phyloP scores from a whole-genome alignment of 2,113 vertebrate species.

The Myanophis thanlyinensis region DNA sequence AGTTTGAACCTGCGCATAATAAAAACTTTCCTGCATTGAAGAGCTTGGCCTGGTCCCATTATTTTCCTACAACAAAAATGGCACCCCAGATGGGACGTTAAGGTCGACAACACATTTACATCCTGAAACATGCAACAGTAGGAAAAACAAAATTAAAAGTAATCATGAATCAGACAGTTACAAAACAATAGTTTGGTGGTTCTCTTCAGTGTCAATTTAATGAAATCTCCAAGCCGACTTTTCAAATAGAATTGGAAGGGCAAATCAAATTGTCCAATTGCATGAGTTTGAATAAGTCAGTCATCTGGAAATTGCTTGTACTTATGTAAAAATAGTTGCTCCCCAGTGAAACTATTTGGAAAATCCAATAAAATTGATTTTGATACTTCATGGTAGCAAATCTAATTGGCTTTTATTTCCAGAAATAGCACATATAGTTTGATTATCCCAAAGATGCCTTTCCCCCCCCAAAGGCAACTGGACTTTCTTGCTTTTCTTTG shows the following conservation, averaged over 20 bases:
- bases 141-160: background rate
- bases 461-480: too few species aligned
- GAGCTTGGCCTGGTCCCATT: too few species aligned
- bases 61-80: too few species aligned
- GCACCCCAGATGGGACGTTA: too few species aligned
- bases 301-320: background rate
- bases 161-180: background rate
- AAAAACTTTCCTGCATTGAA: too few species aligned
- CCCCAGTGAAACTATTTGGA: background rate
- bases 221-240: background rate
- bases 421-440: background rate
- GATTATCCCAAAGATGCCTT: too few species aligned
- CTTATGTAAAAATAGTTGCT: background rate
- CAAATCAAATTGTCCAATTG: background rate
- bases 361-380: background rate
- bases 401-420: background rate
- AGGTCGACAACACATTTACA: too few species aligned
- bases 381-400: background rate
- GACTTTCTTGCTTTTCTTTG: too few species aligned
- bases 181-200: background rate
- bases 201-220: background rate
- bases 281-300: background rate
- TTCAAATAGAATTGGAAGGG: background rate
- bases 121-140: background rate
- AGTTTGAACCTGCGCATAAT: too few species aligned